A percentile compares a stretch with the other conserved stretches of the same genome.
Conservation (phyloP, 2,113 vertebrate genomes). For the Vulpes ferrilata region DNA sequence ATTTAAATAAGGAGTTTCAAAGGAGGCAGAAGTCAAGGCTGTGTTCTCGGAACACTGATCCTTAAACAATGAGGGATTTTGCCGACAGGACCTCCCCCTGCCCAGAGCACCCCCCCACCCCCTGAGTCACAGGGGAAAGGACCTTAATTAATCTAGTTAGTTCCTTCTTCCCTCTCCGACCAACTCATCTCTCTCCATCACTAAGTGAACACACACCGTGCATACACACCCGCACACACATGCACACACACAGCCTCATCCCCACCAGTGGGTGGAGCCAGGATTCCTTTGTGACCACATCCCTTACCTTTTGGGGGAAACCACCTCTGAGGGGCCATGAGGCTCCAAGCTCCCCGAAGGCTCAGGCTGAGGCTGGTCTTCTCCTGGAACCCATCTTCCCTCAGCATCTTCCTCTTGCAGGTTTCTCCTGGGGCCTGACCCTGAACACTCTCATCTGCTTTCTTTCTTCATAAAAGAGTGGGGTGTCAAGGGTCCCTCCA, state of each 20-base stretch:
- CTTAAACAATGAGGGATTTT: background rate
- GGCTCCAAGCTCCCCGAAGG: background rate
- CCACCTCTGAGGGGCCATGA: background rate
- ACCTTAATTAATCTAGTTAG: background rate
- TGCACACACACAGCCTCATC: background rate
- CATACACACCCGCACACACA: background rate
- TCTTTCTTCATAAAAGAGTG: background rate
- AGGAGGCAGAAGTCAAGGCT: background rate
- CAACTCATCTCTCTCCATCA: background rate
- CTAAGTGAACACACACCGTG: background rate
- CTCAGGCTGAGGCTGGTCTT: background rate
- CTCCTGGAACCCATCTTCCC: background rate
- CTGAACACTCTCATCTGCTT: background rate
- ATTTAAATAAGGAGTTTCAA: background rate
- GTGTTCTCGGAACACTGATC: background rate
- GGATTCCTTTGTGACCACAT: background rate
- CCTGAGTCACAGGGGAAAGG: background rate
- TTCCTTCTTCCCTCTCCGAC: background rate
- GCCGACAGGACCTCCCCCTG: background rate
- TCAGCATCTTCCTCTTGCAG: background rate
- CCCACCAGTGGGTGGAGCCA: rapidly evolving
- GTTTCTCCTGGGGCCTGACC: background rate
- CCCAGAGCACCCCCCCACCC: background rate
- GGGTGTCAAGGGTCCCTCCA: background rate
- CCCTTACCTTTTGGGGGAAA: background rate